Evolutionary conservation across 2,113 vertebrate genomes (phyloP).

Genomic region (Brienomyrus brachyistius): DNA sequence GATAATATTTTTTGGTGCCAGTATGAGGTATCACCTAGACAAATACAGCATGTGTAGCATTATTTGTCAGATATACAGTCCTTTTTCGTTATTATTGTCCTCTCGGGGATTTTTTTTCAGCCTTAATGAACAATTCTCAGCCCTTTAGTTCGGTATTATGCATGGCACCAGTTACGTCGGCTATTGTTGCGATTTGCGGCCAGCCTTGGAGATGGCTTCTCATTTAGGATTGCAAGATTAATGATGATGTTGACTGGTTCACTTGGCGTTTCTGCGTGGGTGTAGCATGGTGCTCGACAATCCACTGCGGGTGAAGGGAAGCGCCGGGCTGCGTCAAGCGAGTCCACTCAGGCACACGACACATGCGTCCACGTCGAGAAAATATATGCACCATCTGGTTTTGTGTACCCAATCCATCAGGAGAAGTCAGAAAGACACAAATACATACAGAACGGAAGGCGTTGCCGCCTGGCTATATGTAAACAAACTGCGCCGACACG

Average conservation of each 20-base stretch:
- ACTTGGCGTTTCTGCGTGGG: background rate
- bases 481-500: background rate
- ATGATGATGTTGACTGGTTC: background rate
- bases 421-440: conserved; percentile 8
- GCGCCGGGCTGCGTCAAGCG: background rate
- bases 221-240: background rate
- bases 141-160: background rate
- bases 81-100: background rate
- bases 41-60: background rate
- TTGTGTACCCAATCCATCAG: conserved; percentile 9
- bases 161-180: background rate
- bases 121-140: background rate
- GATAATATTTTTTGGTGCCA: background rate
- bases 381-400: conserved; percentile 1
- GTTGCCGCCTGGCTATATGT: background rate
- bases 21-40: background rate
- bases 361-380: background rate
- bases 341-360: background rate
- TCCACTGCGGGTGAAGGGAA: background rate
- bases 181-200: background rate
- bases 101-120: background rate
- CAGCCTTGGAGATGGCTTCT: background rate
- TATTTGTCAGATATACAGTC: background rate
- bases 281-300: background rate
- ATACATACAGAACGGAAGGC: conserved; percentile 9